Evolutionary conservation across 2,888 invertebrate genomes (phyloP).

Genomic region (Caenorhabditis angaria): DNA sequence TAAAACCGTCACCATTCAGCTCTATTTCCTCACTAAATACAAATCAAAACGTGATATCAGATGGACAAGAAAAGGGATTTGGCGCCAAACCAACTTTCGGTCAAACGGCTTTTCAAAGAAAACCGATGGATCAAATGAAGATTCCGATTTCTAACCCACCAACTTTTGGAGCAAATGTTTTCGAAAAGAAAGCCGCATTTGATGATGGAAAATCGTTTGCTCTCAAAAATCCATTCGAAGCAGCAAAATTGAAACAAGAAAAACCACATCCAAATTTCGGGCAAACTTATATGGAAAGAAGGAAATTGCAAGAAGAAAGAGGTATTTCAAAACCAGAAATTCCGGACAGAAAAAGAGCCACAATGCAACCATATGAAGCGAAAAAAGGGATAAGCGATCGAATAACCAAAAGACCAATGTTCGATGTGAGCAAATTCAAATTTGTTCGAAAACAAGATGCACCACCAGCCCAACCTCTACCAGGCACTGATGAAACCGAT

Average conservation of each 20-base stretch:
- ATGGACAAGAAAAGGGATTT: neutral
- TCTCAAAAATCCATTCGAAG: no score
- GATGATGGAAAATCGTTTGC: no score
- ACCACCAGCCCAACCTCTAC: neutral
- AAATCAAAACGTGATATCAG: neutral
- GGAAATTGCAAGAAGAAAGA: neutral
- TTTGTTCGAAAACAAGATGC: neutral
- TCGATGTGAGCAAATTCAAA: neutral
- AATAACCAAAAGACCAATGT: slow-evolving; percentile 11
- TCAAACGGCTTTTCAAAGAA: neutral
- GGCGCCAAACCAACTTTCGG: neutral
- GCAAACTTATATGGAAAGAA: neutral
- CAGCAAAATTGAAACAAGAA: no score
- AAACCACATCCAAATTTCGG: neutral
- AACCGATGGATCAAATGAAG: no score
- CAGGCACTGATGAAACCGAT: neutral
- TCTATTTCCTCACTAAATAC: no score
- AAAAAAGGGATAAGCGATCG: slow-evolving; percentile 24
- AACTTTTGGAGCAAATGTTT: no score
- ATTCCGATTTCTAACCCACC: no score
- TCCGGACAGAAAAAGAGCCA: neutral
- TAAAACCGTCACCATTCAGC: neutral
- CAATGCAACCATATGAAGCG: slow-evolving; percentile 12
- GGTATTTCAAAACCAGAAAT: no score
- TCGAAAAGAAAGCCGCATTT: no score